Base-by-base conservation (phyloP, 1,140 invertebrate species). In the Grapholita molesta region DNA sequence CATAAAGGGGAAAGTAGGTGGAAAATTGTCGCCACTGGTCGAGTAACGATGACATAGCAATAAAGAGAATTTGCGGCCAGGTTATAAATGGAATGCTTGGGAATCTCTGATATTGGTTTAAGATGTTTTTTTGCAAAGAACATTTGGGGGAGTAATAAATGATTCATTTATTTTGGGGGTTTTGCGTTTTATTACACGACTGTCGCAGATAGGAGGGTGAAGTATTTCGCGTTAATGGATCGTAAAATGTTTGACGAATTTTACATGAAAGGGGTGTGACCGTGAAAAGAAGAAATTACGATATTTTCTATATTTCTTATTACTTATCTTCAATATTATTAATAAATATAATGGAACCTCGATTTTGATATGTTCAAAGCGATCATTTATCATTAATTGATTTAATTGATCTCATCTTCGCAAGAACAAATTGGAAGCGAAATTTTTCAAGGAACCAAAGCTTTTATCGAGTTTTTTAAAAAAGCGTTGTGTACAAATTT, bases 41-140 rank as follows among this genome's bases (percentile, higher is more conserved):
- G 6, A 30, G 25, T 61, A 61, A 61, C 55, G 55, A 61, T 61
- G 55, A 61, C 55, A 61, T 61, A 18, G 55, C 55, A 61, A 61
- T 61, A 61, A 61, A 61, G 28, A 61, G 55, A 61, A 61, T 55
- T 55, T 55, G 6, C 55, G 6, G 25, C 25, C 55, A 61, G 55
- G 55, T 61, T 15, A 32, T 61, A 61, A n/a, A 48, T 21, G 42
- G 11, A 25, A 55, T 28, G 23, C n/a, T 15, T n/a, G 53, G 55
- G 55, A 61, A 30, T 18, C 55, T 61, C 15, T 25, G 55, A 15
- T 30, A 57, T 57, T 57, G 53, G 55, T 61, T 30, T 61, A 30
- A 15, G 24, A 61, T 28, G 25, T 6, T 21, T 0, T 18, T 8
- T 38, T 48, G 7, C 15, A 48, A 48, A 48, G 6, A 21, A 48